phyloP scores from a whole-genome alignment of 2,797 vertebrate genomes.

The Pogoniulus pusillus region DNA sequence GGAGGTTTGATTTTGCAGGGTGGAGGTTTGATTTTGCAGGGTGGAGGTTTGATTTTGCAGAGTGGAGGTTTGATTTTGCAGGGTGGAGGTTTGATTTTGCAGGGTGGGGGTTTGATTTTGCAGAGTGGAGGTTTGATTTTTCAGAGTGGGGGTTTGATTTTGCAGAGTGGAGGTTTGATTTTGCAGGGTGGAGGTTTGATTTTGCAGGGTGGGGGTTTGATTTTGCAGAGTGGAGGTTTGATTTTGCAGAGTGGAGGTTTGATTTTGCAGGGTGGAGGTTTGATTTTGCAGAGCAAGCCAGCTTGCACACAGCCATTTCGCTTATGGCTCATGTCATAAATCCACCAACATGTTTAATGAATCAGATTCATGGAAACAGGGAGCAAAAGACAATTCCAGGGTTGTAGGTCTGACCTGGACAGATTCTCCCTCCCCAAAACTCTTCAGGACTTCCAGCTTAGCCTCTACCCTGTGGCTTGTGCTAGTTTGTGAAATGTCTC shows the following conservation, averaged over 20 bases:
- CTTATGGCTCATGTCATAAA: background rate
- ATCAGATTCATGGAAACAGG: background rate
- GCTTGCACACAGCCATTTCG: background rate
- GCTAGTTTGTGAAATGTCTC: background rate
- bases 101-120: no score
- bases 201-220: background rate
- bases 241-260: no score
- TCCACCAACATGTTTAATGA: fast-evolving
- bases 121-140: background rate
- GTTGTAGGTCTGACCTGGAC: background rate
- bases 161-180: no score
- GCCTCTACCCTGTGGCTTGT: background rate
- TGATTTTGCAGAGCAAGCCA: background rate
- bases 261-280: no score
- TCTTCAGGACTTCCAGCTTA: background rate
- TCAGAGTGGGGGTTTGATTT: background rate
- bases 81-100: background rate
- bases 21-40: background rate
- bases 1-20: background rate
- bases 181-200: background rate
- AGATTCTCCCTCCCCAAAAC: background rate
- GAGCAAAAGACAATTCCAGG: background rate
- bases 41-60: no score
- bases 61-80: background rate
- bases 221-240: background rate